Evolutionary conservation across 2,888 invertebrate genomes (phyloP).

Genomic region (Chydorus sphaericus): DNA sequence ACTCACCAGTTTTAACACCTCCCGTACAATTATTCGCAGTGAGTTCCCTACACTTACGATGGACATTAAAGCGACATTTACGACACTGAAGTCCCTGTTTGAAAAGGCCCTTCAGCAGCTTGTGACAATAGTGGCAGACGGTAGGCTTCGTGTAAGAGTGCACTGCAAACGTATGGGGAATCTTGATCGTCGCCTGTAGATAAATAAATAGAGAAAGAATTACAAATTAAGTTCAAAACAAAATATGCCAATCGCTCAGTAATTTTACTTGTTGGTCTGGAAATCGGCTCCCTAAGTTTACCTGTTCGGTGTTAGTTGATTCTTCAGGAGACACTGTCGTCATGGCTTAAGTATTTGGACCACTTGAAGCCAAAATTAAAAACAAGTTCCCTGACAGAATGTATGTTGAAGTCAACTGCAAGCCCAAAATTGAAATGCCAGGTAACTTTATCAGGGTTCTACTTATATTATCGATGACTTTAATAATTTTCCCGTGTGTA

Average conservation of each 20-base stretch:
- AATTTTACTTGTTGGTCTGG: conserved; percentile 55
- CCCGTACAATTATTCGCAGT: conserved; percentile 82
- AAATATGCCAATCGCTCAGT: conserved; percentile 68
- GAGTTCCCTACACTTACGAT: conserved; percentile 81
- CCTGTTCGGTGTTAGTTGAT: conserved; percentile 12
- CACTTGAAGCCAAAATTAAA: conserved; percentile 58
- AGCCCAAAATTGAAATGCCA: conserved; percentile 59
- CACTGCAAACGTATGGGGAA: conserved; percentile 92
- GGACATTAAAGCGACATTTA: conserved; percentile 92
- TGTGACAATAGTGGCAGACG: conserved; percentile 89
- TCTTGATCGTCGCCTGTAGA: too few species aligned
- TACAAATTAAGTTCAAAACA: too few species aligned
- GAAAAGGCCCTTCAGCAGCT: conserved; percentile 84
- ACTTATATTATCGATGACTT: not conserved
- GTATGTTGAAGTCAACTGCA: conserved; percentile 59
- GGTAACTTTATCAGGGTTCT: conserved; percentile 33
- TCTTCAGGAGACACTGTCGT: conserved; percentile 58
- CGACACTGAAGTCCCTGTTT: conserved; percentile 94
- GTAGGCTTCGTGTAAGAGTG: conserved; percentile 95
- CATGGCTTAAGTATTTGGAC: conserved; percentile 64
- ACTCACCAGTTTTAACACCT: conserved; percentile 28
- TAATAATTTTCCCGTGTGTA: not conserved
- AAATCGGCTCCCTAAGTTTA: not conserved
- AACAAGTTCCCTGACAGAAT: conserved; percentile 64
- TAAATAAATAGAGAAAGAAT: too few species aligned